These are phyloP conservation scores for Sisyra nigra DNA, from an alignment of 2,888 invertebrate genomes.

Conservation along the genomic window DNA sequence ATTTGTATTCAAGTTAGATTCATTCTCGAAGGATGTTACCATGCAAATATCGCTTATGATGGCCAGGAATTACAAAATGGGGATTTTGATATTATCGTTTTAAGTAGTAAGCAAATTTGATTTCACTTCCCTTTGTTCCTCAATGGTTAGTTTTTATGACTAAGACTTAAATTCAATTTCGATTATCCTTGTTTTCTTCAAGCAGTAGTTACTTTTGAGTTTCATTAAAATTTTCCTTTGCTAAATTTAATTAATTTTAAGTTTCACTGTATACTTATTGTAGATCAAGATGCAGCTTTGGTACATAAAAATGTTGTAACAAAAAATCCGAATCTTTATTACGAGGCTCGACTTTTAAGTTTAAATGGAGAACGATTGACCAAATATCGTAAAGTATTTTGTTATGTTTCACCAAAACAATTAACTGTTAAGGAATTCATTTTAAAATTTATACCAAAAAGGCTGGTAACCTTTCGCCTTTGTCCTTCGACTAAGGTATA, in stretches of 20 bases:
- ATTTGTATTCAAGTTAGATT: constrained; percentile 64
- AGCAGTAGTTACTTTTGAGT: too few relatives aligned
- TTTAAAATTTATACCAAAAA: constrained; percentile 82
- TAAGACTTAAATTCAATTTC: background rate
- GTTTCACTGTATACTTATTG: constrained; percentile 13
- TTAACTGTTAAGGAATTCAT: constrained; percentile 86
- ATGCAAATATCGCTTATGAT: constrained; percentile 61
- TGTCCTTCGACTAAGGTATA: constrained; percentile 84
- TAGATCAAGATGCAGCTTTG: constrained; percentile 62
- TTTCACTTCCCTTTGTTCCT: too few relatives aligned
- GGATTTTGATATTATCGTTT: constrained; percentile 81
- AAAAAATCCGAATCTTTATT: constrained; percentile 72
- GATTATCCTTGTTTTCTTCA: background rate
- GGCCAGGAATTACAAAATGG: constrained; percentile 69
- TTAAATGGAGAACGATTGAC: constrained; percentile 38
- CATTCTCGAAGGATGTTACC: constrained; percentile 64
- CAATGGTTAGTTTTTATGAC: too few relatives aligned
- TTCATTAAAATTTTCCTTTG: too few relatives aligned
- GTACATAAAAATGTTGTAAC: constrained; percentile 78
- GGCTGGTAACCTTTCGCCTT: constrained; percentile 77
- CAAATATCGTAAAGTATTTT: constrained; percentile 75
- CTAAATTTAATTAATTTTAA: too few relatives aligned
- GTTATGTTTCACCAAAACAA: constrained; percentile 83
- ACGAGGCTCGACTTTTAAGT: constrained; percentile 63
- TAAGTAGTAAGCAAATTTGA: constrained; percentile 49